Evolutionary conservation across 1,140 invertebrate genomes (phyloP), one percentile per base, ranked within the genome.

Genomic region (Ceratina australensis): DNA sequence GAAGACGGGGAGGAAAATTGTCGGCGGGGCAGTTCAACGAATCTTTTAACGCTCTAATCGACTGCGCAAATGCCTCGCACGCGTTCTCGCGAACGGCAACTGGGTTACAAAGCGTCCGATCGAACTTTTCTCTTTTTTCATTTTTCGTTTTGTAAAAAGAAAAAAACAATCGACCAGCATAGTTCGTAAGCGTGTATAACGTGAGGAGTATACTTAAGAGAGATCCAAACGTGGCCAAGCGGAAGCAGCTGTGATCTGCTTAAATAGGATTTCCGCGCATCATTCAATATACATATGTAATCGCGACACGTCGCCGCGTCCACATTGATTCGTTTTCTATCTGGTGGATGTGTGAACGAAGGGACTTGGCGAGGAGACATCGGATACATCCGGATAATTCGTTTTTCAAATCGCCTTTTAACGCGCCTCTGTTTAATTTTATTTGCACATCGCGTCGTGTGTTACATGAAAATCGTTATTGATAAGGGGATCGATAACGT

Each of bases 201-300:
- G 59, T n/a, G 8, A 16, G 18, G 8, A 18, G 26, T 26, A 47
- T 59, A 64, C 47, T 64, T 73, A 72, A 63, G 49, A 54, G 72
- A 33, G 26, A 73, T 73, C 60, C 15, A 50, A 73, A 73, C n/a
- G 60, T 65, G 60, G 60, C 72, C 60, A 73, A 65, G 60, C 72
- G 72, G 72, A 73, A 73, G 72, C 49, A 73, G 60, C 60, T 73
- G 72, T 73, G 60, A 73, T 73, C 60, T 54, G 72, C 60, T 73
- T 73, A 73, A 52, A 65, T 74, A 74, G 61, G 26, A 74, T 74
- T 74, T 74, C 69, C 61, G 61, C 61, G 72, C 61, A 60, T 74
- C 65, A 66, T 74, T 60, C 56, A 74, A 74, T 66, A 56, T 42
- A 42, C 33, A 42, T 74, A 65, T 56, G 61, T 74, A 49, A 66